A percentile compares a stretch with the other conserved stretches of the same genome.
Conservation (phyloP, 1,140 invertebrate genomes). For the Lepidurus couesii region DNA sequence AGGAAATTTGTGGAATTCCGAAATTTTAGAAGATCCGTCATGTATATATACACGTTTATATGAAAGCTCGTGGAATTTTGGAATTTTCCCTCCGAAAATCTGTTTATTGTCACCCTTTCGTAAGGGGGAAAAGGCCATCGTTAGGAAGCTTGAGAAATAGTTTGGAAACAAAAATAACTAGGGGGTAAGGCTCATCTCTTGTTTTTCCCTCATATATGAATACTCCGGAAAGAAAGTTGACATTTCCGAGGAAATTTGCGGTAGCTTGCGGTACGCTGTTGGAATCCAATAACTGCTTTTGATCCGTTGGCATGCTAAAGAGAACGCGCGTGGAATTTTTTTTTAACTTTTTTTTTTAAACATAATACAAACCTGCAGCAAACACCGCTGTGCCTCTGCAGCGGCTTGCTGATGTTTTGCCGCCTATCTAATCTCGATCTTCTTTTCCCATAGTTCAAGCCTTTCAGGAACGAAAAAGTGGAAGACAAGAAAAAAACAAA, state of each 20-base stretch:
- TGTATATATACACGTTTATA: no score
- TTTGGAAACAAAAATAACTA: not conserved
- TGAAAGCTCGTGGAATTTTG: no score
- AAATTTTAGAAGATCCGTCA: no score
- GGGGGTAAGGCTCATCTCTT: not conserved
- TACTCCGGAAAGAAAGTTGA: not conserved
- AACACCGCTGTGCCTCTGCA: not conserved
- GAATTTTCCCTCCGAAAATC: no score
- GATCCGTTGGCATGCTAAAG: slow-evolving; percentile 19
- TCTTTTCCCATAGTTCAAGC: not conserved
- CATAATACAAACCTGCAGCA: slow-evolving; percentile 3
- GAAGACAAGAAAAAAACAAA: not conserved
- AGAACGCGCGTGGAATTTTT: not conserved
- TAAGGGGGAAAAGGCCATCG: not conserved
- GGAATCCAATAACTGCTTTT: slow-evolving; percentile 22
- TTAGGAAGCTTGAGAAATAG: not conserved
- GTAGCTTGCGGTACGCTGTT: not conserved
- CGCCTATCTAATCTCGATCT: slow-evolving; percentile 19
- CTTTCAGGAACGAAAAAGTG: not conserved
- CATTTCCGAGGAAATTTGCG: slow-evolving; percentile 17
- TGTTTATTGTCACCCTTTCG: no score
- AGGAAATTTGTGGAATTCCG: no score
- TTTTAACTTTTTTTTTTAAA: not conserved
- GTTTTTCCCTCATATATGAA: not conserved
- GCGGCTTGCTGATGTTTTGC: slow-evolving; percentile 15